These are phyloP conservation scores for Altica lythri DNA, from an alignment of 2,888 invertebrate genomes.

Conservation along the genomic window DNA sequence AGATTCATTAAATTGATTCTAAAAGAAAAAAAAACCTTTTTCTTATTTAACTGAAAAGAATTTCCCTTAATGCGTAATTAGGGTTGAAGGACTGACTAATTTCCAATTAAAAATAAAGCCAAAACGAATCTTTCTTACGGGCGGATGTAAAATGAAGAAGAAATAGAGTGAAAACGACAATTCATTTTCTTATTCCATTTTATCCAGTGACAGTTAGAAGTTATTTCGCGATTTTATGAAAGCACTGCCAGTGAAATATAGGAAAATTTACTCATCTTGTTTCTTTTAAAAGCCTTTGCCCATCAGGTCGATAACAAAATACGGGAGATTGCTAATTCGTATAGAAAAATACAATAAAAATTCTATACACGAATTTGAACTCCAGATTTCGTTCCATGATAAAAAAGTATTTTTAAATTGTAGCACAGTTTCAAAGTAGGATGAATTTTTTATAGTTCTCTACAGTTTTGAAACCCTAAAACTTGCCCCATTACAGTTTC, in stretches of 20 bases:
- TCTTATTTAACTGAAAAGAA: slow-evolving; percentile 2
- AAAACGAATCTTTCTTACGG: not conserved
- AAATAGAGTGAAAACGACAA: slow-evolving; percentile 50
- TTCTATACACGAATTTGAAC: no score
- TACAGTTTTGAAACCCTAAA: no score
- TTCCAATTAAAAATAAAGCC: slow-evolving; percentile 13
- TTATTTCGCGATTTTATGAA: slow-evolving; percentile 51
- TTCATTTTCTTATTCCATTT: slow-evolving; percentile 51
- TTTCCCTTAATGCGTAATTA: slow-evolving; percentile 8
- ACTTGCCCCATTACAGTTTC: no score
- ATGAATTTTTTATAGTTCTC: no score
- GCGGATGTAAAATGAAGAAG: slow-evolving; percentile 28
- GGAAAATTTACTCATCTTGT: slow-evolving; percentile 49
- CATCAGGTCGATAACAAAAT: slow-evolving; percentile 47
- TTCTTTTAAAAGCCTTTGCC: slow-evolving; percentile 47
- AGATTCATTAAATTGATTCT: no score
- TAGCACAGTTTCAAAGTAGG: no score
- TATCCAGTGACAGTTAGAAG: slow-evolving; percentile 50
- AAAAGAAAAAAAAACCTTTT: not conserved
- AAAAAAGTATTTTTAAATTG: no score
- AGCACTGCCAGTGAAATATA: slow-evolving; percentile 34
- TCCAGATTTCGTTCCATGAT: no score
- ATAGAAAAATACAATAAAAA: no score
- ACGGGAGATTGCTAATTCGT: slow-evolving; percentile 11
- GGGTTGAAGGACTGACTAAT: slow-evolving; percentile 10